phyloP scores from a whole-genome alignment of 2,113 vertebrate species.

The Equus przewalskii region DNA sequence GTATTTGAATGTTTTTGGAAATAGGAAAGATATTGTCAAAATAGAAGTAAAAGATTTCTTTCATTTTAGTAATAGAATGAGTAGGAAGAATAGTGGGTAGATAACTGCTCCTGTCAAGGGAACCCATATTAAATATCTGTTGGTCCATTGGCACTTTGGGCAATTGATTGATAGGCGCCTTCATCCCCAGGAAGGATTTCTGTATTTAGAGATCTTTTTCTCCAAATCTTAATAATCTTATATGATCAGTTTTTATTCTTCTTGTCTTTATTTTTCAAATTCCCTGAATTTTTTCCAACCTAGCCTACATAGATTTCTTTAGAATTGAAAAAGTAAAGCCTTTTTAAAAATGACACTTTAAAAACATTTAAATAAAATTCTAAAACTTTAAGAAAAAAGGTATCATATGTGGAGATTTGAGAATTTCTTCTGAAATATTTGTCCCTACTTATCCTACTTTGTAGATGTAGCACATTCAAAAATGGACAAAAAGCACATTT shows the following conservation, averaged over 20 bases:
- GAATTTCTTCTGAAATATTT: constrained; percentile 41
- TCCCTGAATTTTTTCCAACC: neutral
- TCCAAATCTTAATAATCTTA: constrained; percentile 16
- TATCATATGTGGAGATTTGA: neutral
- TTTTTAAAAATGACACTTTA: neutral
- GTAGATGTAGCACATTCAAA: neutral
- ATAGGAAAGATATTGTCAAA: constrained; percentile 53
- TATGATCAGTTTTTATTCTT: neutral
- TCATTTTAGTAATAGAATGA: constrained; percentile 47
- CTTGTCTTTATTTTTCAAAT: constrained; percentile 47
- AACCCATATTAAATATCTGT: constrained; percentile 23
- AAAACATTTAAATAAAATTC: constrained; percentile 31
- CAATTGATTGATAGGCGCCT: neutral
- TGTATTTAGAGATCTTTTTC: neutral
- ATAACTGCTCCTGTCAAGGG: neutral
- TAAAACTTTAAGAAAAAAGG: constrained; percentile 13
- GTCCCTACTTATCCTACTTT: neutral
- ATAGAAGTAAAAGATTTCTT: constrained; percentile 55
- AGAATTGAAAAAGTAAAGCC: neutral
- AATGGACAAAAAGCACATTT: neutral
- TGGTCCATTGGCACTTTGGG: neutral
- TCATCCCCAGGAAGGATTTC: neutral
- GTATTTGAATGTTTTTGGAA: constrained; percentile 55
- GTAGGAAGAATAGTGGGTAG: neutral
- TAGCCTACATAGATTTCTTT: neutral